phyloP scores from a whole-genome alignment of 2,888 invertebrate species.

The Dynastes maya region DNA sequence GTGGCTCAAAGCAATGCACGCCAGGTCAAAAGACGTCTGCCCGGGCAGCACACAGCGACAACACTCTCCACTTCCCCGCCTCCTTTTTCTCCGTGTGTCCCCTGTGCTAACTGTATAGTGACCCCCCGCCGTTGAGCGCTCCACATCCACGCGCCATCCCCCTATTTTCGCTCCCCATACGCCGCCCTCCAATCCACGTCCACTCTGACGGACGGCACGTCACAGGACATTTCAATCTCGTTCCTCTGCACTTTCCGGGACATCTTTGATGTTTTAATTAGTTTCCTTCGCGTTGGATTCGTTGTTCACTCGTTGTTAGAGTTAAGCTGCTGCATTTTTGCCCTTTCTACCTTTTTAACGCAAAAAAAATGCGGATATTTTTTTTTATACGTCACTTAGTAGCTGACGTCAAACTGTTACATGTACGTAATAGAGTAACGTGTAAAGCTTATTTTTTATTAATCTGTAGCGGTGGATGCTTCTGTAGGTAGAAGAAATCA shows the following conservation, averaged over 20 bases:
- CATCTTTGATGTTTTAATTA: conserved; percentile 63
- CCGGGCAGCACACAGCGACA: conserved; percentile 69
- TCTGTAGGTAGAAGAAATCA: too few species aligned
- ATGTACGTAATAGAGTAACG: too few species aligned
- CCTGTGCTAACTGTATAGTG: conserved; percentile 21
- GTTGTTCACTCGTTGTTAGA: conserved; percentile 31
- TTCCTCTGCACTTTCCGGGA: conserved; percentile 55
- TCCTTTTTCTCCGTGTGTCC: conserved; percentile 55
- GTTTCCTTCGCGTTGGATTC: conserved; percentile 52
- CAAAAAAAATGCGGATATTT: too few species aligned
- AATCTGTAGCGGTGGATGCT: too few species aligned
- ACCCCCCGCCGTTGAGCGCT: conserved; percentile 55
- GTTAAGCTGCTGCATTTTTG: conserved; percentile 23
- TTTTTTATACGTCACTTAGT: too few species aligned
- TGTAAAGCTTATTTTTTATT: too few species aligned
- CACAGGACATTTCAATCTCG: conserved; percentile 65
- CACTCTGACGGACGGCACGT: conserved; percentile 63
- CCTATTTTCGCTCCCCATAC: conserved; percentile 53
- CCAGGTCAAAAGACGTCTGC: conserved; percentile 71
- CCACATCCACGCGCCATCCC: conserved; percentile 52
- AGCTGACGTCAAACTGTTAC: neutral
- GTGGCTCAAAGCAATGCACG: conserved; percentile 72
- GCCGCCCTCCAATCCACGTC: conserved; percentile 54
- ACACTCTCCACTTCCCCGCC: conserved; percentile 57
- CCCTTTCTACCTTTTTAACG: neutral